Percentiles rank a stretch among this genome's conserved stretches.
Evolutionary conservation across 1,140 invertebrate species (phyloP).

Genomic region (Aphelinus certus): DNA sequence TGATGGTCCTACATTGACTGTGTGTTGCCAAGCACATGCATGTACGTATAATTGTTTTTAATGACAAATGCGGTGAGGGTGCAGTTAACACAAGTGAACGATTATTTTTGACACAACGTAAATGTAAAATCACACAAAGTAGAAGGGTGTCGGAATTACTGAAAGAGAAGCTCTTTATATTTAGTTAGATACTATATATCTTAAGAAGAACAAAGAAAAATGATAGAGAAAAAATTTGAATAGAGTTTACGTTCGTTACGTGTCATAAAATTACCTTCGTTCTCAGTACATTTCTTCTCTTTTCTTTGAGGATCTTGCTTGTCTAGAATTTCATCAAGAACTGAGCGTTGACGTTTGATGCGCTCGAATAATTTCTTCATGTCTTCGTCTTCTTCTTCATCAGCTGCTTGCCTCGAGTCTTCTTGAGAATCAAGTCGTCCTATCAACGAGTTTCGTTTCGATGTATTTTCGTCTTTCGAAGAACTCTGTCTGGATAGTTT

Average conservation of each 20-base stretch:
- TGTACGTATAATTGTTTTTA: conserved; percentile 47
- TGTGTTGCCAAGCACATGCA: conserved; percentile 38
- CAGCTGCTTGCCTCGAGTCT: conserved; percentile 49
- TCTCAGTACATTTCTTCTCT: background rate
- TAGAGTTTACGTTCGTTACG: background rate
- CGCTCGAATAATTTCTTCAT: conserved; percentile 72
- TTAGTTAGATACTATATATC: no score
- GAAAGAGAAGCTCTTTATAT: no score
- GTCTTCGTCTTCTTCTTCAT: conserved; percentile 68
- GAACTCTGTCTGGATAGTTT: conserved; percentile 46
- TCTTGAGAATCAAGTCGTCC: conserved; percentile 46
- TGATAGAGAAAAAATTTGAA: background rate
- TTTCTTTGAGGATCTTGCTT: conserved; percentile 60
- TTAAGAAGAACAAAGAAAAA: no score
- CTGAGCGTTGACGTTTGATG: conserved; percentile 74
- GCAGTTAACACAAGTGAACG: conserved; percentile 1
- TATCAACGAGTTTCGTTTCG: conserved; percentile 42
- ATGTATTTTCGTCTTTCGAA: conserved; percentile 36
- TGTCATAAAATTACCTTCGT: conserved; percentile 29
- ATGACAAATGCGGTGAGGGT: conserved; percentile 21
- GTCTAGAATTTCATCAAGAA: conserved; percentile 75
- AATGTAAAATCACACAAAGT: no score
- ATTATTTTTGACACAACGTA: no score
- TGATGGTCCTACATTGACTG: conserved; percentile 16
- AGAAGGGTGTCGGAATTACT: no score